phyloP scores from a whole-genome alignment of 2,888 invertebrate genomes.

The Troides helena region DNA sequence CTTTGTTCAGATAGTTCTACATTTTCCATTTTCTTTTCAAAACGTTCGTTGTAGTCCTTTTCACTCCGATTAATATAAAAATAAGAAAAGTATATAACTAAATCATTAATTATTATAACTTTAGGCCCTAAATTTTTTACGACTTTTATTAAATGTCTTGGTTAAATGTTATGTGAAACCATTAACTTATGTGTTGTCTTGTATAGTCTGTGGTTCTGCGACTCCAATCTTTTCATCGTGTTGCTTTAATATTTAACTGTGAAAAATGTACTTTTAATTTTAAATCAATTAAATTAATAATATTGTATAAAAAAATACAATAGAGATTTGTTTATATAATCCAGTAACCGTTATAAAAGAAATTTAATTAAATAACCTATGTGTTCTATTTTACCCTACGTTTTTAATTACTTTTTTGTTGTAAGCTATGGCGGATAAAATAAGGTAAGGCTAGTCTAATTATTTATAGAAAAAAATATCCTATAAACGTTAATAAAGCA shows the following conservation, averaged over 20 bases:
- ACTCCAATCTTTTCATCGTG: not conserved
- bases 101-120: too few relatives aligned
- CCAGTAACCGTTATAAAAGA: not conserved
- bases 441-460: conserved; percentile 50
- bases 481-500: too few relatives aligned
- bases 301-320: not conserved
- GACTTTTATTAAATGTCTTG: too few relatives aligned
- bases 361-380: not conserved
- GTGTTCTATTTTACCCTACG: not conserved
- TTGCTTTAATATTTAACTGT: not conserved
- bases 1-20: too few relatives aligned
- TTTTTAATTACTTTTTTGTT: conserved; percentile 16
- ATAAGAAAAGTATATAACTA: too few relatives aligned
- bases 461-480: too few relatives aligned
- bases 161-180: not conserved
- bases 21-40: too few relatives aligned
- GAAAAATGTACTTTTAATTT: not conserved
- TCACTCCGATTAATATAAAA: too few relatives aligned
- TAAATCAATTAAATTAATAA: not conserved
- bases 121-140: too few relatives aligned
- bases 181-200: not conserved
- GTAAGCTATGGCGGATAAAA: conserved; percentile 63
- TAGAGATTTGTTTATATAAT: not conserved
- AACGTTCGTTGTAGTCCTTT: too few relatives aligned
- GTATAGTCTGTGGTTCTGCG: not conserved